A percentile compares a stretch with the other conserved stretches of the same genome.
Conservation (phyloP, 2,113 vertebrate genomes). For the Malurus cyaneus region DNA sequence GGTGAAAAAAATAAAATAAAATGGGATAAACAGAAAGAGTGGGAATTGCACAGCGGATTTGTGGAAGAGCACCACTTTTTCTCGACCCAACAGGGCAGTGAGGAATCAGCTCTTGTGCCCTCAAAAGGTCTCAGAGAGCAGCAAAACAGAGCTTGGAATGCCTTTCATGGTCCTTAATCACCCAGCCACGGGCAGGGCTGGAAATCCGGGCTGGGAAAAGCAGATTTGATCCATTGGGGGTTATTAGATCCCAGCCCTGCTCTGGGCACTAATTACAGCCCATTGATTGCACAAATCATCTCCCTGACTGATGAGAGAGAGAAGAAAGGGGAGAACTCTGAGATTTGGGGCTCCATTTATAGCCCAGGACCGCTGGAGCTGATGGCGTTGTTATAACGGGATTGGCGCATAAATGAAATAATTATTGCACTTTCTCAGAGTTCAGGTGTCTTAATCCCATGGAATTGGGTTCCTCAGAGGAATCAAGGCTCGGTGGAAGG, state of each 20-base stretch:
- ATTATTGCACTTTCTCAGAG: not conserved
- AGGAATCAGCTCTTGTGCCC: not conserved
- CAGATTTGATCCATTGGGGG: not conserved
- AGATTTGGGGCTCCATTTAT: not conserved
- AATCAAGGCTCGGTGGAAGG: not conserved
- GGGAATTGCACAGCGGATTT: not conserved
- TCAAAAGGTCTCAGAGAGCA: not conserved
- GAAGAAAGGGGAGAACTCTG: too few relatives aligned
- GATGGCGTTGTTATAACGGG: not conserved
- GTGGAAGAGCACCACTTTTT: not conserved
- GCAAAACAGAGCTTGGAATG: not conserved
- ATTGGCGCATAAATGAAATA: not conserved
- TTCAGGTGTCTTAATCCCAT: not conserved
- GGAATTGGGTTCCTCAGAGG: not conserved
- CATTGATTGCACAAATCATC: not conserved
- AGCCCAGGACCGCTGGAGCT: not conserved
- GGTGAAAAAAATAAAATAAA: not conserved
- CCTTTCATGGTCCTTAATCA: not conserved
- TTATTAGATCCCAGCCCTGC: not conserved
- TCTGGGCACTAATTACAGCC: not conserved
- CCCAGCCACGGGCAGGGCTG: not conserved
- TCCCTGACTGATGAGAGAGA: not conserved
- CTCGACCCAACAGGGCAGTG: not conserved
- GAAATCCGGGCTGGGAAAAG: not conserved
- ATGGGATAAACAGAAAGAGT: not conserved